Evolutionary conservation across 2,113 vertebrate species (phyloP).

Genomic region (Furnarius figulus): DNA sequence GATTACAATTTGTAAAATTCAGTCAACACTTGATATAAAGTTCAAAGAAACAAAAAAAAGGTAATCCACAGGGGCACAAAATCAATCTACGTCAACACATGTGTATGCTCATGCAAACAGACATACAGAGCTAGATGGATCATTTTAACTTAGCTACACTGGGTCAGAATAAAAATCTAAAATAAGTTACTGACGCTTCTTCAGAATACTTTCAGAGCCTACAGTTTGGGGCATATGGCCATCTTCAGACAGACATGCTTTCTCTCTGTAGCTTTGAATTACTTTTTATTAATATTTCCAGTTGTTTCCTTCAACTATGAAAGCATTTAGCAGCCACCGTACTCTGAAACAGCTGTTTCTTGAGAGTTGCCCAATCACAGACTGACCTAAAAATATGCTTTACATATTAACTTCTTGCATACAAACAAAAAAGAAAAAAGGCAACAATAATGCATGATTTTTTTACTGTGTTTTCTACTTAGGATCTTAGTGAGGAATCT

Average conservation of each 20-base stretch:
- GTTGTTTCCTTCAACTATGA: background rate
- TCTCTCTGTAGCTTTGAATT: background rate
- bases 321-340: background rate
- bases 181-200: background rate
- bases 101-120: background rate
- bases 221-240: background rate
- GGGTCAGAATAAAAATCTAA: background rate
- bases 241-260: background rate
- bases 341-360: background rate
- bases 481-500: background rate
- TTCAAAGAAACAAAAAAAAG: background rate
- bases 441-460: background rate
- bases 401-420: background rate
- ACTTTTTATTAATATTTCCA: background rate
- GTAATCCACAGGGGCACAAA: background rate
- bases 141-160: background rate
- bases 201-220: background rate
- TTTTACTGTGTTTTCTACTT: background rate
- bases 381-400: background rate
- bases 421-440: background rate
- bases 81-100: background rate
- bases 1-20: background rate
- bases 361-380: background rate
- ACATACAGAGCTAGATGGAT: background rate
- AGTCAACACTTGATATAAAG: background rate